These are phyloP conservation scores for Hydrozoanthus tunicans DNA, from an alignment of 64 coral and sea anemone species.

Conservation along the genomic window DNA sequence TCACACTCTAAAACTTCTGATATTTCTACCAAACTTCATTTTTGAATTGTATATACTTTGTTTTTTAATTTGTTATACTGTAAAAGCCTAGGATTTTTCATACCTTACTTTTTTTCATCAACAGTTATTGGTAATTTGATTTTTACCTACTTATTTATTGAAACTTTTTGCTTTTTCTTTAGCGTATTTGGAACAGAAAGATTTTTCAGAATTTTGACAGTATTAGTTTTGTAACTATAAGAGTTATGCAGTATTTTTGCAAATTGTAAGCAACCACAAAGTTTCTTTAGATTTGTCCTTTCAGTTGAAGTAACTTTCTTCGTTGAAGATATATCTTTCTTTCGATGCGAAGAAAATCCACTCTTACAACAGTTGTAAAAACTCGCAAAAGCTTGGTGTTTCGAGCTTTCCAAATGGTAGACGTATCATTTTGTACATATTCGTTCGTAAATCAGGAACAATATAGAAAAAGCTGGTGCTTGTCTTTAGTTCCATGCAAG, in stretches of 20 bases:
- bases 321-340: slow-evolving; percentile 16
- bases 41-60: background rate
- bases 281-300: background rate
- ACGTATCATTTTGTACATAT: slow-evolving; percentile 46
- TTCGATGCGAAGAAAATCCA: background rate
- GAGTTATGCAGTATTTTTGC: background rate
- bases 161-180: background rate
- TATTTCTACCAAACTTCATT: background rate
- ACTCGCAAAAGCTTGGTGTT: slow-evolving; percentile 3
- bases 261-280: background rate
- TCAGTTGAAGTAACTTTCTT: background rate
- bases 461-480: background rate
- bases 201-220: background rate
- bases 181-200: background rate
- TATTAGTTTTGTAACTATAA: background rate
- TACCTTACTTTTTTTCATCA: background rate
- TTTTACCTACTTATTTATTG: slow-evolving; percentile 10
- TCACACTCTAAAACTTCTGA: background rate
- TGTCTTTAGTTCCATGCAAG: background rate
- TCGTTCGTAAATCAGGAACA: slow-evolving; percentile 21
- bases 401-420: slow-evolving; percentile 5
- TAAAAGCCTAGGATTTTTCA: background rate
- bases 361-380: slow-evolving; percentile 22
- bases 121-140: background rate
- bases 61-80: background rate